A percentile compares a stretch with the other conserved stretches of the same genome.
phyloP scores from a whole-genome alignment of 2,113 vertebrate species.

The Cairina moschata region DNA sequence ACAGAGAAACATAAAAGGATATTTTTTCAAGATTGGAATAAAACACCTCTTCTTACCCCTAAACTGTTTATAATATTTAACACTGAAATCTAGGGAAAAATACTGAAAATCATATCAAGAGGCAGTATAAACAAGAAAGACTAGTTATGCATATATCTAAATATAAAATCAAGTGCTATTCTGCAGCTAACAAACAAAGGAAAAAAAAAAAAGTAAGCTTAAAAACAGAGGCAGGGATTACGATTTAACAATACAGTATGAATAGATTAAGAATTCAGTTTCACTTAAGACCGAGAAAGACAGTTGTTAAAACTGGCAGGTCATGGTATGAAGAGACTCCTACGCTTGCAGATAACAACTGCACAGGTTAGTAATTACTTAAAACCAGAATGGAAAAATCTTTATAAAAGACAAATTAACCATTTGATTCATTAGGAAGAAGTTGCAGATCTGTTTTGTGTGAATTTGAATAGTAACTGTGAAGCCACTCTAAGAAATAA shows the following conservation, averaged over 20 bases:
- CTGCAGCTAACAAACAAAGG: constrained; percentile 40
- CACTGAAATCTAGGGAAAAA: neutral
- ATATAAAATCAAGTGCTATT: constrained; percentile 18
- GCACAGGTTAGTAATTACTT: constrained; percentile 56
- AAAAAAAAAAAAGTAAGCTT: constrained; percentile 43
- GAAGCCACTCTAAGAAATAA: neutral
- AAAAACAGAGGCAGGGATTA: constrained; percentile 47
- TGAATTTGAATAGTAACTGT: neutral
- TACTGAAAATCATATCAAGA: neutral
- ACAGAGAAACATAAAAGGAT: neutral
- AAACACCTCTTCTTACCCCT: neutral
- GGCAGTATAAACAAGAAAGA: constrained; percentile 1
- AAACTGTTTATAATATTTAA: neutral
- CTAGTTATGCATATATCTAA: constrained; percentile 10
- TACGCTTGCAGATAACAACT: constrained; percentile 41
- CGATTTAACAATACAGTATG: neutral
- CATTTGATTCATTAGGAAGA: constrained; percentile 38
- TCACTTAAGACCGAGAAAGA: constrained; percentile 30
- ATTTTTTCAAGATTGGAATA: neutral
- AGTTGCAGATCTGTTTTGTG: neutral
- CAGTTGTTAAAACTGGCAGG: constrained; percentile 44
- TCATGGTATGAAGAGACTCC: constrained; percentile 33
- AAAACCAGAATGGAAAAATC: constrained; percentile 55
- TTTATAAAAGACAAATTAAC: constrained; percentile 55
- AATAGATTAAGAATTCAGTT: constrained; percentile 52